Evolutionary conservation across 2,113 vertebrate species (phyloP).

Genomic region (mouse (Mus musculus)): DNA sequence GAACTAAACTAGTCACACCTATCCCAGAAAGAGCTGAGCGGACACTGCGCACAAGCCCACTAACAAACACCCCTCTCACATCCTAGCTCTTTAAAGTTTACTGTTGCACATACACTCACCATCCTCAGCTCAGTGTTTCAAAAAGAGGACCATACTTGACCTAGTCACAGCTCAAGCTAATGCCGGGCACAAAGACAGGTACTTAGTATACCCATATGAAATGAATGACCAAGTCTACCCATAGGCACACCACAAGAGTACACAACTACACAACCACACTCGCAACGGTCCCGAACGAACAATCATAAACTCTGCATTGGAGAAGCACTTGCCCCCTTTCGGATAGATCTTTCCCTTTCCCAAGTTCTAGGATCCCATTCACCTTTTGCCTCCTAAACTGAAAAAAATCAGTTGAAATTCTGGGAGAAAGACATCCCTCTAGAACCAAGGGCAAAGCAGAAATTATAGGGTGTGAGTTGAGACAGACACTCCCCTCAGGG

Average conservation of each 20-base stretch:
- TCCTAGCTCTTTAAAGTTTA: not conserved
- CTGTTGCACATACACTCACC: not conserved
- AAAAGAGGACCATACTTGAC: not conserved
- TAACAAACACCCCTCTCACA: not conserved
- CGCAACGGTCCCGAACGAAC: conserved; percentile 48
- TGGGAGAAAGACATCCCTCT: conserved; percentile 42
- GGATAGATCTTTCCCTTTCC: conserved; percentile 10
- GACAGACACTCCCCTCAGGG: conserved; percentile 20
- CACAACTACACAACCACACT: conserved; percentile 28
- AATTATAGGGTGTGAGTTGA: conserved; percentile 19
- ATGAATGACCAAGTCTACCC: conserved; percentile 37
- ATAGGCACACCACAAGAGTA: not conserved
- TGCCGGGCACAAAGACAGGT: not conserved
- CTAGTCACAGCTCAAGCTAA: conserved; percentile 13
- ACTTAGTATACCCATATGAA: conserved; percentile 1
- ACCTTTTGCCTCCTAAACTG: not conserved
- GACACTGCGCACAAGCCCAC: not conserved
- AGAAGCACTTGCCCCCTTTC: not conserved
- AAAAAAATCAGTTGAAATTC: conserved; percentile 40
- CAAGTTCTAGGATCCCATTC: conserved; percentile 63
- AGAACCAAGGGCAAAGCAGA: conserved; percentile 22
- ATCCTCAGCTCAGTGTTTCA: conserved; percentile 3
- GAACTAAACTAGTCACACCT: not conserved
- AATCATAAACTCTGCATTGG: not conserved
- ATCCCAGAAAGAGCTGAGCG: not conserved